Conservation (phyloP, 2,113 vertebrate species). For the Emydocephalus ijimae region DNA sequence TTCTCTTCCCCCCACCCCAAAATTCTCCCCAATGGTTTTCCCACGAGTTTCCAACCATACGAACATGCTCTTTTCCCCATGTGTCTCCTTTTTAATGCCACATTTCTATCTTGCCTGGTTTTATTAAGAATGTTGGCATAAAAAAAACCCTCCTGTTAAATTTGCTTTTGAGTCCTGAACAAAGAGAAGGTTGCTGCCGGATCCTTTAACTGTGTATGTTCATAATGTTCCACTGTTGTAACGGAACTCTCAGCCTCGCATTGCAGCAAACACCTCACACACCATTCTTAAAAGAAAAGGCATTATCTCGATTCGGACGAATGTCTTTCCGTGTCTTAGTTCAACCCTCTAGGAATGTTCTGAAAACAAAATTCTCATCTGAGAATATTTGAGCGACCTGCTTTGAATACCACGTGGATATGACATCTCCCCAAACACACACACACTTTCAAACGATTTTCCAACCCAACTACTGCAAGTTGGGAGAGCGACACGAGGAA, state of each 20-base stretch:
- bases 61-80: background rate
- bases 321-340: background rate
- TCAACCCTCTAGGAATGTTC: background rate
- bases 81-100: background rate
- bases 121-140: background rate
- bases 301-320: background rate
- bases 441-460: background rate
- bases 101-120: background rate
- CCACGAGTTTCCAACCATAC: background rate
- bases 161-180: background rate
- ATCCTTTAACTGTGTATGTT: background rate
- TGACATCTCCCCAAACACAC: background rate
- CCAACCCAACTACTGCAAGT: constrained; percentile 11
- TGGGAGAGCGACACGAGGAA: background rate
- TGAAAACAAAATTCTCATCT: background rate
- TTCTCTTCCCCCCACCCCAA: accelerated
- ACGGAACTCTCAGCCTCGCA: background rate
- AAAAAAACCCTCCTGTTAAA: background rate
- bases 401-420: background rate
- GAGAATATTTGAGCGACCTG: background rate
- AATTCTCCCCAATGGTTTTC: background rate
- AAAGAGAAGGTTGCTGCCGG: background rate
- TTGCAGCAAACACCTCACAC: background rate
- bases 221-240: background rate
- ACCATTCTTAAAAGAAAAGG: background rate